Conservation (phyloP, 2,113 vertebrate species). For the Erpornis zantholeuca region DNA sequence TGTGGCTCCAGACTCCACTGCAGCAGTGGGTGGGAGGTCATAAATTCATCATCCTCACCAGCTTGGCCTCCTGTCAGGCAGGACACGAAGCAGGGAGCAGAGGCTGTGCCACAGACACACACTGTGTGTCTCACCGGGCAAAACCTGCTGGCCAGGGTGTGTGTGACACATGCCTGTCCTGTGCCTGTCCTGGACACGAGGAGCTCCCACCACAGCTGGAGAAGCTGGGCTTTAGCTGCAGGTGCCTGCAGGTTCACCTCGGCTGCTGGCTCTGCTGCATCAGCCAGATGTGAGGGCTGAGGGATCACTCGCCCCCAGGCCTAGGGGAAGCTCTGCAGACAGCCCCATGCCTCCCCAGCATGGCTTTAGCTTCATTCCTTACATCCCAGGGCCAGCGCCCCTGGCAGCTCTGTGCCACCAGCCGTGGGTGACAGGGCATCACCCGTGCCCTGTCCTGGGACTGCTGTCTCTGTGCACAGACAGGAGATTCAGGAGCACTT, state of each 20-base stretch:
- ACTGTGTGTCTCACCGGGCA: background rate
- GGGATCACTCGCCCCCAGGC: background rate
- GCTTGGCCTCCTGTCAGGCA: background rate
- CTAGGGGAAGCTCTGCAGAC: background rate
- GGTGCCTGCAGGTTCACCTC: background rate
- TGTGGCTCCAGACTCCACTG: background rate
- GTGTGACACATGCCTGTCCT: background rate
- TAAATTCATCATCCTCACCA: background rate
- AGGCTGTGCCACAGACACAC: background rate
- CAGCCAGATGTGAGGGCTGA: background rate
- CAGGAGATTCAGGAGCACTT: background rate
- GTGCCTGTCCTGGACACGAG: background rate
- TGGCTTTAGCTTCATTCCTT: background rate
- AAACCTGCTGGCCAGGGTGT: accelerated
- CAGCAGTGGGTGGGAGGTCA: slow-evolving; percentile 18
- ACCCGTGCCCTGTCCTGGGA: background rate
- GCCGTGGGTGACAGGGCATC: background rate
- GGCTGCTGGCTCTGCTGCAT: background rate
- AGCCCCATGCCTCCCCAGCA: background rate
- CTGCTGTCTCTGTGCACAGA: too few relatives aligned
- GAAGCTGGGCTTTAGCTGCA: background rate
- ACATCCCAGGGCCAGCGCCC: accelerated
- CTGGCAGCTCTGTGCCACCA: background rate
- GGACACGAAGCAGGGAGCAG: background rate
- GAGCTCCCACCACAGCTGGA: background rate